Evolutionary conservation across 1,140 invertebrate genomes (phyloP).

Genomic region (Artemia franciscana): DNA sequence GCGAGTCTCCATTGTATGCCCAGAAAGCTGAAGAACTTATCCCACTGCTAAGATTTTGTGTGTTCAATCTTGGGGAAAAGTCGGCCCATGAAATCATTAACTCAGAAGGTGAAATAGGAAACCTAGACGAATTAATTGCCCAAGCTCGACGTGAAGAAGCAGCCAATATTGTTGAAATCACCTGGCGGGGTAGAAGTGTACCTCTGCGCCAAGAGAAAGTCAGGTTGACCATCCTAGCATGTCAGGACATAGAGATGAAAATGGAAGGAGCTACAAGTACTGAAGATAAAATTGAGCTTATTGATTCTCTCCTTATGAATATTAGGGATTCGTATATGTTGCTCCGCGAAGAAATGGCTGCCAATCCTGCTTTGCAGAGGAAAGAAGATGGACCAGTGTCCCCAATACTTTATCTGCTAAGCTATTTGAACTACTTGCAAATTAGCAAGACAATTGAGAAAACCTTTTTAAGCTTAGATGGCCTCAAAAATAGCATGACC

Average conservation of each 20-base stretch:
- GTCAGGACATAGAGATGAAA: constrained; percentile 49
- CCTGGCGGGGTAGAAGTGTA: constrained; percentile 56
- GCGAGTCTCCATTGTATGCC: constrained; percentile 51
- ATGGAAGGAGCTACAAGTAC: constrained; percentile 34
- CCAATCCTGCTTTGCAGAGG: constrained; percentile 32
- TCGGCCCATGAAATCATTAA: no score
- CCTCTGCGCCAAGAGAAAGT: constrained; percentile 65
- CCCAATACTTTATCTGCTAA: constrained; percentile 46
- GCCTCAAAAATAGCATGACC: constrained; percentile 2
- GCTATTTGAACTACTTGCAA: constrained; percentile 71
- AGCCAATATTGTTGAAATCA: constrained; percentile 52
- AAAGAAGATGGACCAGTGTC: constrained; percentile 22
- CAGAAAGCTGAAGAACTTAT: constrained; percentile 63
- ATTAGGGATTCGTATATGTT: constrained; percentile 52
- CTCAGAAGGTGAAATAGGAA: constrained; percentile 1
- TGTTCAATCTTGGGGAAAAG: constrained; percentile 80
- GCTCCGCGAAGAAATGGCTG: constrained; percentile 56
- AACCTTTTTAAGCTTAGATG: constrained; percentile 58
- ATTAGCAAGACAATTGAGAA: constrained; percentile 65
- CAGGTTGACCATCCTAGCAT: constrained; percentile 47
- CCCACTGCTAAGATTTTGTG: constrained; percentile 76
- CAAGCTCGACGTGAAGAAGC: constrained; percentile 48
- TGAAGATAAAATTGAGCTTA: constrained; percentile 47
- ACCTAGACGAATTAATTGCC: constrained; percentile 40
- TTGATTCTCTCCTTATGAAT: constrained; percentile 79